Base-by-base conservation (phyloP, 2,113 vertebrate genomes). In the Oryzias woworae region DNA sequence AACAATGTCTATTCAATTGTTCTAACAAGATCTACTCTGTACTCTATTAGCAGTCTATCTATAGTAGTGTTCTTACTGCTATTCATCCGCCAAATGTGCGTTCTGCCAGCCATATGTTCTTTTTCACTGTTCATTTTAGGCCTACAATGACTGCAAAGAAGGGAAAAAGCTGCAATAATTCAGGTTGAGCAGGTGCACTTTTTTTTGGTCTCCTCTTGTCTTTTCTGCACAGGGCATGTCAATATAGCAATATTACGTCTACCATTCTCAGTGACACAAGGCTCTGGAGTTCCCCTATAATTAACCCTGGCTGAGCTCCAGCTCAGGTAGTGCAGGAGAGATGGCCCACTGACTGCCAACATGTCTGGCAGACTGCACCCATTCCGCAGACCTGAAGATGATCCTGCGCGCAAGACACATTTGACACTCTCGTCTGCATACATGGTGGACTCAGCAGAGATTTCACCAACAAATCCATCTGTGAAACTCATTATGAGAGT, bases 241-340 rank as follows among this genome's bases (percentile, higher is more conserved):
- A 89, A 79, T 53, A 75, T 89, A 89, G 90, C 89, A 90, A 88
- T 78, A 92, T 90, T 85, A 80, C 80, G 87, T 80, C 91, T 85
- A 49, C 77, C 82, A 77, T 86, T 80, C 83, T 85, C 85, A 66
- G 83, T 89, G 87, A 90, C 91, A 91, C 77, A 68, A 85, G 85
- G 88, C 87, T 90, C 85, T 71, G 84, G 86, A 87, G 90, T 83
- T 86, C 84, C 75, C 81, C 92, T 92, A 92, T 92, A 93, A 93
- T 93, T 93, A 93, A 92, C 91, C 91, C 89, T 92, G 91, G 92
- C 88, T 72, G 42, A 63, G 81, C 85, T 92, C 91, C 91, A 92
- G 89, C 75, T 75, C 86, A 92, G 91, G 92, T 93, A 92, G 82
- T 69, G 82, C 77, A 78, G 75, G 71, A 83, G 80, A 87, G 84